Evolutionary conservation across 2,888 invertebrate genomes (phyloP), one percentile per base, ranked within the genome.

Genomic region (Lydus trimaculatus): DNA sequence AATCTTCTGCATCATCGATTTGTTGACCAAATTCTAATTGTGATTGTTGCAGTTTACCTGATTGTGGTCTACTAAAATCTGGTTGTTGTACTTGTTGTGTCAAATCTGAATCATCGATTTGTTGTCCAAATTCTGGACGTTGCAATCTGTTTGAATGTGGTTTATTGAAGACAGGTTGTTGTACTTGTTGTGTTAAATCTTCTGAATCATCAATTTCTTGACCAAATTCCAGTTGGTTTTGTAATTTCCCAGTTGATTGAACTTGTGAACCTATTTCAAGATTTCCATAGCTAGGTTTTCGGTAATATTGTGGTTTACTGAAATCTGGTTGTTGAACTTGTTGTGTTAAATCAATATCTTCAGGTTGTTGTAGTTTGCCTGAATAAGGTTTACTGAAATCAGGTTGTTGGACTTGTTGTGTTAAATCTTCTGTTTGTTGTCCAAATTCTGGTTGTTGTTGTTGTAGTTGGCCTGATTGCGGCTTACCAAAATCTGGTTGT

Each of bases 141-240:
- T 79, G 77, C 31, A 80, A 75, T 33, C 70, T 67, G 4, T 8
- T 15, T 31, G 5, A 5, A 17, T n/a, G 39, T 39, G n/a, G 43
- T 5, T 36, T 36, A n/a, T 8, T 9, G 9, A 48, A 48, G 3
- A 2, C 48, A 20, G 48, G 52, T 15, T 52, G 52, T 52, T 52
- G 52, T 0, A 52, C 8, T 52, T 52, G 52, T 25, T 52, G 48
- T 8, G 48, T 48, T 3, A 48, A 9, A 48, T 48, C n/a, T n/a
- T n/a, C 48, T 9, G 17, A 48, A 48, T 72, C 74, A 20, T 72
- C 67, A 28, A 68, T 75, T 56, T 79, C 77, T 43, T 81, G 36
- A 72, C 69, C 23, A 25, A n/a, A 43, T 39, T 62, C 36, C 8
- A 9, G 11, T 33, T 9, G 33, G n/a, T n/a, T n/a, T 15, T 36